phyloP scores from a whole-genome alignment of 2,888 invertebrate genomes.

The Oasisia sp. region DNA sequence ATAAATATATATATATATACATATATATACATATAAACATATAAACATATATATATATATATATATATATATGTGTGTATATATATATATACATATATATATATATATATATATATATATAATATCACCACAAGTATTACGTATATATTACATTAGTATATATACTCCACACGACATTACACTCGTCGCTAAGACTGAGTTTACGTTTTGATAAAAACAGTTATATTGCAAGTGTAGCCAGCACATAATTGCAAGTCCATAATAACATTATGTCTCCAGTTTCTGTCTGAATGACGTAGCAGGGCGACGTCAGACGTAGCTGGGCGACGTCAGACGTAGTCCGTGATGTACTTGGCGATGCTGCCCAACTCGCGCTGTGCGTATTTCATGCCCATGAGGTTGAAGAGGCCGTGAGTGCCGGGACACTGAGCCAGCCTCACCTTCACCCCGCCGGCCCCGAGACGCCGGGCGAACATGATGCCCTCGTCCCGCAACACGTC shows the following conservation, averaged over 20 bases:
- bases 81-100: too few relatives aligned
- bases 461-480: neutral
- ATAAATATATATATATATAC: too few relatives aligned
- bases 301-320: too few relatives aligned
- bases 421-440: neutral
- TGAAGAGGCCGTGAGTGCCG: neutral
- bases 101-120: too few relatives aligned
- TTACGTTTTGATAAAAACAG: neutral
- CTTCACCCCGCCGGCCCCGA: neutral
- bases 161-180: too few relatives aligned
- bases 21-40: too few relatives aligned
- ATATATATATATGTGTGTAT: too few relatives aligned
- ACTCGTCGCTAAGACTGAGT: neutral
- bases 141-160: too few relatives aligned
- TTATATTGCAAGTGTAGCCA: neutral
- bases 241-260: neutral
- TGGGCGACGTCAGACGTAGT: neutral
- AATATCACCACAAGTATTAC: too few relatives aligned
- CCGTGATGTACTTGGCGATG: neutral
- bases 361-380: neutral
- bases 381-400: neutral
- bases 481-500: conserved; percentile 26
- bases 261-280: neutral
- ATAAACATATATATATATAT: too few relatives aligned
- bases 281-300: neutral